Conservation (phyloP, 1,140 invertebrate species). For the Antheraea mylitta region DNA sequence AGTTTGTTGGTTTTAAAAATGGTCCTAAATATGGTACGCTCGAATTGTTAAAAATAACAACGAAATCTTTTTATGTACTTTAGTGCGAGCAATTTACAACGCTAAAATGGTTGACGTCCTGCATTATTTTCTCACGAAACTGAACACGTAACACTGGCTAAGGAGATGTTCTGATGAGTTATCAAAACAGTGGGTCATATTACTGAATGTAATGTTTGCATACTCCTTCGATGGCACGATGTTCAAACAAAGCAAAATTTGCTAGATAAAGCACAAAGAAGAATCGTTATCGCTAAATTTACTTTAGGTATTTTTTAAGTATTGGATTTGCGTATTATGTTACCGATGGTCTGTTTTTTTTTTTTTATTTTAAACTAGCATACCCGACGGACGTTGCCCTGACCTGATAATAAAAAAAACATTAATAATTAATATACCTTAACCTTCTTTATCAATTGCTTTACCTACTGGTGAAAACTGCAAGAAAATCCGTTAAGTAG, state of each 20-base stretch:
- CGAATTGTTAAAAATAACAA: slow-evolving; percentile 35
- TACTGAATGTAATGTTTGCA: slow-evolving; percentile 11
- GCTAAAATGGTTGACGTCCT: slow-evolving; percentile 24
- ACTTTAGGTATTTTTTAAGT: neutral
- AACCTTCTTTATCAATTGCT: too few relatives aligned
- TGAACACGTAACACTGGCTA: slow-evolving; percentile 30
- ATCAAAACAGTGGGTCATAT: slow-evolving; percentile 29
- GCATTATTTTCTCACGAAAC: slow-evolving; percentile 39
- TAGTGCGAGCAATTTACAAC: slow-evolving; percentile 25
- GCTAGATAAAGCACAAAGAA: neutral
- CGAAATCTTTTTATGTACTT: slow-evolving; percentile 17
- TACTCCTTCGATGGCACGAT: slow-evolving; percentile 3
- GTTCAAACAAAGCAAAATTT: neutral
- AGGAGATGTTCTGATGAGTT: slow-evolving; percentile 37
- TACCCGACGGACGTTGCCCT: too few relatives aligned
- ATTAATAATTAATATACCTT: too few relatives aligned
- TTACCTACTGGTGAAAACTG: too few relatives aligned
- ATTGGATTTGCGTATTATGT: slow-evolving; percentile 7
- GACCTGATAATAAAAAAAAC: too few relatives aligned
- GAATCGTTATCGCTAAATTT: neutral
- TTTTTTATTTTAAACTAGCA: too few relatives aligned
- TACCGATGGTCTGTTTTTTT: slow-evolving; percentile 1
- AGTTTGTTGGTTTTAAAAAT: slow-evolving; percentile 22
- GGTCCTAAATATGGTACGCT: slow-evolving; percentile 27
- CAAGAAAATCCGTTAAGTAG: too few relatives aligned